These are phyloP conservation scores for Petrocephalus zakoni DNA, from an alignment of 2,113 vertebrate species.

Conservation along the genomic window DNA sequence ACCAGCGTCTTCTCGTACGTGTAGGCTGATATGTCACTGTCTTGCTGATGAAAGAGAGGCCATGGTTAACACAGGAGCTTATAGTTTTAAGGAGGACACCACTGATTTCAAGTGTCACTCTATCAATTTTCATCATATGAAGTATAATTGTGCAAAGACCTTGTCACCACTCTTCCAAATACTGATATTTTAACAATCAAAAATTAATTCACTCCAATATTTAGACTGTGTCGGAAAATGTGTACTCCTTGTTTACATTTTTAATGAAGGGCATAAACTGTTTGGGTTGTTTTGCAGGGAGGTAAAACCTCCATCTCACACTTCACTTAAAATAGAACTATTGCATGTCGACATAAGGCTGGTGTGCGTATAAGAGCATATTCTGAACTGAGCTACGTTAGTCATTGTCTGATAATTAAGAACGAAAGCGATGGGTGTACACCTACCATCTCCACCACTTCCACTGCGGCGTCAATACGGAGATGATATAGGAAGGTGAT, in stretches of 20 bases:
- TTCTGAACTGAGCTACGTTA: background rate
- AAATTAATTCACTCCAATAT: background rate
- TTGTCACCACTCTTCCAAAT: background rate
- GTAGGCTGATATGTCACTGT: slow-evolving; percentile 91
- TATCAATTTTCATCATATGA: background rate
- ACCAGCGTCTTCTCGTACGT: slow-evolving; percentile 94
- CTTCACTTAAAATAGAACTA: background rate
- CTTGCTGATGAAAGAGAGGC: slow-evolving; percentile 61
- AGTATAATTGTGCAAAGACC: background rate
- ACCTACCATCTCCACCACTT: slow-evolving; percentile 96
- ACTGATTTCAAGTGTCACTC: background rate
- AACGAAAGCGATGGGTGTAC: background rate
- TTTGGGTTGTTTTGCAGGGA: background rate
- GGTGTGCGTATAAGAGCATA: background rate
- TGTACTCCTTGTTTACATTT: background rate
- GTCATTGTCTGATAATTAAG: background rate
- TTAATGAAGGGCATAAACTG: background rate
- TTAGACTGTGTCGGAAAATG: background rate
- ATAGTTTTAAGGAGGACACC: background rate
- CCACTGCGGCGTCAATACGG: slow-evolving; percentile 85
- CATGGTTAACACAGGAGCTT: background rate
- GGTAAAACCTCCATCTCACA: background rate
- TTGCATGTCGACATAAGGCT: background rate
- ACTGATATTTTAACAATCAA: background rate
- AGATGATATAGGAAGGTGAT: slow-evolving; percentile 93